These are phyloP conservation scores for Pediacus dermestoides DNA, from an alignment of 2,888 invertebrate species.

Conservation along the genomic window DNA sequence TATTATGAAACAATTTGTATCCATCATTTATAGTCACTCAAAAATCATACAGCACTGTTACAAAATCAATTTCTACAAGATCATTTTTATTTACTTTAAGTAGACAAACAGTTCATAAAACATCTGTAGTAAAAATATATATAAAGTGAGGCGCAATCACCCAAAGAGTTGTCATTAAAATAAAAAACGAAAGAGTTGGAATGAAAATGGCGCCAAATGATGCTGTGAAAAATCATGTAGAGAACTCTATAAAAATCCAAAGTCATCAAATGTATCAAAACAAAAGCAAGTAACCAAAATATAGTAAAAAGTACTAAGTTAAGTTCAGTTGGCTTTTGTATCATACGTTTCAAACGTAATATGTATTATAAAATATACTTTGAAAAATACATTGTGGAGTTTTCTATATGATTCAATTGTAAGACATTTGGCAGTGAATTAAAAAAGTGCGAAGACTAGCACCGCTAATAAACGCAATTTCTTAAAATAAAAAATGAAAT, in stretches of 20 bases:
- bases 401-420: constrained; percentile 23
- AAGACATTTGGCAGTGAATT: constrained; percentile 36
- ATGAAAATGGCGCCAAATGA: constrained; percentile 41
- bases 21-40: constrained; percentile 50
- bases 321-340: no score
- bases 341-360: no score
- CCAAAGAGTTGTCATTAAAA: constrained; percentile 22
- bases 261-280: constrained; percentile 7
- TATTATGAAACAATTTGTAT: constrained; percentile 50
- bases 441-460: constrained; percentile 34
- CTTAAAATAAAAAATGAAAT: constrained; percentile 30
- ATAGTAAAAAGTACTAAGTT: no score
- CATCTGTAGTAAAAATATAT: constrained; percentile 46
- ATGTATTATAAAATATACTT: no score
- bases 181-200: constrained; percentile 34
- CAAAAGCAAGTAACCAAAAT: constrained; percentile 9
- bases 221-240: constrained; percentile 26
- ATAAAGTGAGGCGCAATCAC: constrained; percentile 30
- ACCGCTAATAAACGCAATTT: constrained; percentile 29
- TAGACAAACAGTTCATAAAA: constrained; percentile 40
- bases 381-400: constrained; percentile 17
- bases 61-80: constrained; percentile 45
- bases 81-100: constrained; percentile 36
- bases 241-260: constrained; percentile 24
- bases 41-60: constrained; percentile 49